Base-by-base conservation (phyloP, 2,888 invertebrate genomes). In the Rhorus exstirpatorius region DNA sequence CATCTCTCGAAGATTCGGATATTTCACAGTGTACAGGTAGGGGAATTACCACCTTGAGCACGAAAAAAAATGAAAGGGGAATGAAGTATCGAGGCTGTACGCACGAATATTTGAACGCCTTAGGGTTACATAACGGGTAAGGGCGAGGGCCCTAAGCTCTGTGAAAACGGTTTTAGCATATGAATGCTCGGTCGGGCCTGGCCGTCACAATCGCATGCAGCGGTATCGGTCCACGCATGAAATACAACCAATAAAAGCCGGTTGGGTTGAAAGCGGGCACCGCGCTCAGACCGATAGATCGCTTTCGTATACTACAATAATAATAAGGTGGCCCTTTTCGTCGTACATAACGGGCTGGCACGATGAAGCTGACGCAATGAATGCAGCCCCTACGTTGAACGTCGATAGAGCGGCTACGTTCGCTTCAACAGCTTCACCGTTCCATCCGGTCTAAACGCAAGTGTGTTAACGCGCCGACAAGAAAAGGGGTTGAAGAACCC, bases 171-270 rank as follows among this genome's bases (percentile, higher is more conserved):
- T 88, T 85, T 85, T 90, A 89, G 90, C 89, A 90, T 90, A 90
- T 90, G 89, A 90, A 90, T 90, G 86, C 85, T 84, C 38, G 83
- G 83, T 83, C 81, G 82, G n/a, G n/a, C n/a, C n/a, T n/a, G n/a
- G 83, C 26, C 67, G 61, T 60, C 44, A 19, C 58, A 60, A 67
- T 68, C 26, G 14, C 68, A 55, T 19, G 49, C 51, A 60, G 63
- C 63, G 51, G 78, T 70, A 75, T 79, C 75, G 74, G 58, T 78
- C 72, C 78, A 84, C 85, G 76, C 83, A 87, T 88, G 87, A 87
- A 88, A 89, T 89, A 89, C 85, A 85, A 88, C 85, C 86, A 86
- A 88, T 89, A 90, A 90, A 90, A 88, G 85, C 83, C 85, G 85
- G 84, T 53, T 86, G 84, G 84, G 61, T 85, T 86, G 83, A 87